These are phyloP conservation scores for Lasiurus cinereus DNA, from an alignment of 2,113 vertebrate species.

Conservation along the genomic window DNA sequence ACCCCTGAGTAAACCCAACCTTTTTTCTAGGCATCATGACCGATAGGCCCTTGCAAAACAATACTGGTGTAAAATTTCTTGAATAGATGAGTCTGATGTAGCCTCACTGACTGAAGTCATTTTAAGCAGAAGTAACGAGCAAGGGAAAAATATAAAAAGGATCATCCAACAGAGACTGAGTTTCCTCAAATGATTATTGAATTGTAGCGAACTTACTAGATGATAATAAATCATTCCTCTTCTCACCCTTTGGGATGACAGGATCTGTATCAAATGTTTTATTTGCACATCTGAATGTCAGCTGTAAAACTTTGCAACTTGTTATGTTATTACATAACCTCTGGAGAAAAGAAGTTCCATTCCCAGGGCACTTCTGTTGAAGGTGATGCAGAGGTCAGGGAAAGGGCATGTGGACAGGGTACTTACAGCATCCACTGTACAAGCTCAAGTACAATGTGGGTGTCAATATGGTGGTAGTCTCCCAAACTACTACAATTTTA, in stretches of 20 bases:
- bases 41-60: background rate
- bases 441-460: background rate
- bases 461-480: background rate
- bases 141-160: background rate
- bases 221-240: background rate
- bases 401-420: rapidly evolving
- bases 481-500: background rate
- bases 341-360: background rate
- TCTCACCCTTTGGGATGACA: background rate
- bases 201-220: background rate
- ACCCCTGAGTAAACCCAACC: background rate
- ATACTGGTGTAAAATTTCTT: background rate
- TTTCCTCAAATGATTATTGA: background rate
- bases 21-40: background rate
- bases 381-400: background rate
- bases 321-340: background rate
- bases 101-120: background rate
- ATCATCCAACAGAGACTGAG: background rate
- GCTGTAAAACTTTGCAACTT: background rate
- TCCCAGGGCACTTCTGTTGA: background rate
- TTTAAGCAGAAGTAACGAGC: background rate
- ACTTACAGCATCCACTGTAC: rapidly evolving
- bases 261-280: background rate
- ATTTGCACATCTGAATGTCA: background rate
- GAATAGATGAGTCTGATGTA: background rate